Conservation (phyloP, 2,888 invertebrate species). For the Argynnis bischoffii region DNA sequence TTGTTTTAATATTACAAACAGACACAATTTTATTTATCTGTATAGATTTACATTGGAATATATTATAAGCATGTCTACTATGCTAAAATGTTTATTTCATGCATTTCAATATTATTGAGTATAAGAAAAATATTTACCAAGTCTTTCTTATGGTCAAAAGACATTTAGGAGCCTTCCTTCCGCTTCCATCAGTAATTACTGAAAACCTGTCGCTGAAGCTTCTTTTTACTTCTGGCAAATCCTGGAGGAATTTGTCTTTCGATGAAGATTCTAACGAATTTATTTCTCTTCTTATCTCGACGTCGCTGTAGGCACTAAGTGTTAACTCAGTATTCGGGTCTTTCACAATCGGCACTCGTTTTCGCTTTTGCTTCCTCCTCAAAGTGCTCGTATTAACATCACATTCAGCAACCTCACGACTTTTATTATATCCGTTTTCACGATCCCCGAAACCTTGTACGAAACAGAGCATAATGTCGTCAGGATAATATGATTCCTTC, state of each 20-base stretch:
- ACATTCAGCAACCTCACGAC: slow-evolving; percentile 58
- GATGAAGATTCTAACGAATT: slow-evolving; percentile 63
- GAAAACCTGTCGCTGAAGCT: slow-evolving; percentile 77
- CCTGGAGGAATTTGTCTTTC: slow-evolving; percentile 50
- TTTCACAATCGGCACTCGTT: slow-evolving; percentile 40
- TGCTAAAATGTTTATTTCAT: not conserved
- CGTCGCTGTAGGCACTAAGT: slow-evolving; percentile 46
- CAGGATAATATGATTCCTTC: slow-evolving; percentile 72
- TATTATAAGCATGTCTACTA: no score
- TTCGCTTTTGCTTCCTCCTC: slow-evolving; percentile 52
- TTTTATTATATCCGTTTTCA: slow-evolving; percentile 59
- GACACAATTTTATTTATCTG: no score
- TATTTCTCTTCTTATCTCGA: slow-evolving; percentile 51
- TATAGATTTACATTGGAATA: no score
- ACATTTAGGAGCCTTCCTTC: slow-evolving; percentile 61
- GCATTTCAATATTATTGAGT: slow-evolving; percentile 1
- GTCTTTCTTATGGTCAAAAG: slow-evolving; percentile 76
- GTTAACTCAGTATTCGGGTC: slow-evolving; percentile 43
- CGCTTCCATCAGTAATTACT: slow-evolving; percentile 64
- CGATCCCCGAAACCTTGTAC: slow-evolving; percentile 84
- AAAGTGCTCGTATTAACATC: slow-evolving; percentile 56
- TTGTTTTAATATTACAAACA: no score
- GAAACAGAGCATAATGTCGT: slow-evolving; percentile 86
- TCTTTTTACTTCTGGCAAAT: slow-evolving; percentile 69
- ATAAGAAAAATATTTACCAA: slow-evolving; percentile 57